phyloP scores from a whole-genome alignment of 2,888 invertebrate species.

The Dryomyza anilis region DNA sequence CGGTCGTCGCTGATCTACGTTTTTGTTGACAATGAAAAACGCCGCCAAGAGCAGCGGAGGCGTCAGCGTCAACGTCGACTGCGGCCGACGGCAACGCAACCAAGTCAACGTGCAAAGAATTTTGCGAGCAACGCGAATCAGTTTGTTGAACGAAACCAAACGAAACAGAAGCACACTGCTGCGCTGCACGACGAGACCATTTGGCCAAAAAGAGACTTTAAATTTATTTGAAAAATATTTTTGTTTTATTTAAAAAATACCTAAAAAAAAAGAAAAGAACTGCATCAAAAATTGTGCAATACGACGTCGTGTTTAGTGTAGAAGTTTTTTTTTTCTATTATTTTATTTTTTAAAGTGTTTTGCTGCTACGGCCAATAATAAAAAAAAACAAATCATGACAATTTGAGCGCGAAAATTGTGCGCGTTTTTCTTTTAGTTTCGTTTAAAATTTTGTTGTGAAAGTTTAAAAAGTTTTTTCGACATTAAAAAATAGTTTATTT shows the following conservation, averaged over 20 bases:
- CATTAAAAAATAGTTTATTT: background rate
- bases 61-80: slow-evolving; percentile 18
- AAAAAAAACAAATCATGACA: background rate
- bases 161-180: slow-evolving; percentile 10
- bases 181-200: background rate
- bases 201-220: slow-evolving; percentile 22
- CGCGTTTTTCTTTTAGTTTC: slow-evolving; percentile 1
- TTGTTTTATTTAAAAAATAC: background rate
- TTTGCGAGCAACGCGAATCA: slow-evolving; percentile 42
- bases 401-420: slow-evolving; percentile 16
- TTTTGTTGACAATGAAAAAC: no score
- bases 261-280: background rate
- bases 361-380: background rate
- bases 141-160: slow-evolving; percentile 53
- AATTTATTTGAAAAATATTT: slow-evolving; percentile 7
- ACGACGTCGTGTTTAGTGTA: background rate
- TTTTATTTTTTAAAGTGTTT: slow-evolving; percentile 7
- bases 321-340: background rate
- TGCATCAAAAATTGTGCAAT: background rate
- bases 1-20: no score
- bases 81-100: slow-evolving; percentile 2
- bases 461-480: background rate
- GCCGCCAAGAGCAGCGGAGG: slow-evolving; percentile 4
- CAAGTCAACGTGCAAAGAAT: slow-evolving; percentile 45
- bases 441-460: no score